phyloP scores from a whole-genome alignment of 2,888 invertebrate genomes.

The Lepidonotus clava region DNA sequence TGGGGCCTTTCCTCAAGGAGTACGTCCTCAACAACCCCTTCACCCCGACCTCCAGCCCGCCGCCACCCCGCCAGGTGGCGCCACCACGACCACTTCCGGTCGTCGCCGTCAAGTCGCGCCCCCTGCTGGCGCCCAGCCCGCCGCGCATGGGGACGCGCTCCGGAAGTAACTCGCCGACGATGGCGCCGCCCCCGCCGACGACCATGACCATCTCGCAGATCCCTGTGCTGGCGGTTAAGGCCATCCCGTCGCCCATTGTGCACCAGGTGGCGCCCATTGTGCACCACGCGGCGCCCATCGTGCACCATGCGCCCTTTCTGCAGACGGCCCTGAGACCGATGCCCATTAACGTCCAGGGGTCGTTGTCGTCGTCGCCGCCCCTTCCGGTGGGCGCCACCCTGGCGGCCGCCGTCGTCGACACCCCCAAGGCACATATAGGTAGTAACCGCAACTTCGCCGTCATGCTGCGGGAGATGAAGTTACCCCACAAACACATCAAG shows the following conservation, averaged over 20 bases:
- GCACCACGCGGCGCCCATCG: slow-evolving; percentile 5
- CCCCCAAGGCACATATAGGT: slow-evolving; percentile 58
- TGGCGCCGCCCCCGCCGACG: too few relatives aligned
- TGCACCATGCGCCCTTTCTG: too few relatives aligned
- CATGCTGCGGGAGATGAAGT: slow-evolving; percentile 31
- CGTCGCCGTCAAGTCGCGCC: background rate
- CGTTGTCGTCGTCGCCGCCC: too few relatives aligned
- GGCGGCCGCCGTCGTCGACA: slow-evolving; percentile 33
- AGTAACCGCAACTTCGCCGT: slow-evolving; percentile 57
- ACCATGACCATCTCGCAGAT: background rate
- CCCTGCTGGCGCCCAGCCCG: slow-evolving; percentile 12
- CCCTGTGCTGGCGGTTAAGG: slow-evolving; percentile 21
- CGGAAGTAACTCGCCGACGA: background rate
- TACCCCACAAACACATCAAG: slow-evolving; percentile 49
- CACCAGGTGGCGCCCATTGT: slow-evolving; percentile 32
- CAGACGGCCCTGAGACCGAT: background rate
- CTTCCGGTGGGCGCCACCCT: background rate
- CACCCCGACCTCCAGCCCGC: background rate
- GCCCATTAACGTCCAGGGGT: background rate
- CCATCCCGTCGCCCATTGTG: slow-evolving; percentile 17
- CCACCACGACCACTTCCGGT: slow-evolving; percentile 17
- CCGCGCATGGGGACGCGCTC: background rate
- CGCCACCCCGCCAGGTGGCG: background rate
- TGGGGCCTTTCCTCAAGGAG: slow-evolving; percentile 65
- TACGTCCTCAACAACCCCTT: slow-evolving; percentile 65